Evolutionary conservation across 2,113 vertebrate genomes (phyloP).

Genomic region (Limnothrissa miodon): DNA sequence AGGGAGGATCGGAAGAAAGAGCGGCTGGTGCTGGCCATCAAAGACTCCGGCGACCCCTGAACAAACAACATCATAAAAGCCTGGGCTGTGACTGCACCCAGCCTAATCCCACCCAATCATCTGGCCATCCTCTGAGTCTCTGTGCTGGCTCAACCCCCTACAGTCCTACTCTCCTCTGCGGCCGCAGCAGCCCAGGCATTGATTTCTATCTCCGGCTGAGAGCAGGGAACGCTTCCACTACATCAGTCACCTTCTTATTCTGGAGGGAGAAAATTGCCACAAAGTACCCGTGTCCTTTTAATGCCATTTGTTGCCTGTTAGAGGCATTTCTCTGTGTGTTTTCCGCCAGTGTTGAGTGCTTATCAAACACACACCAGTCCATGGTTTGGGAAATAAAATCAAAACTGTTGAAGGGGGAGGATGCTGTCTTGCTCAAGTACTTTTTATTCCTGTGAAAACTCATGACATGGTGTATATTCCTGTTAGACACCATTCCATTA

Average conservation of each 20-base stretch:
- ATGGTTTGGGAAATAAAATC: not conserved
- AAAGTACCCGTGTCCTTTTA: not conserved
- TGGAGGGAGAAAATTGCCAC: not conserved
- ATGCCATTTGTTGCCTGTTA: not conserved
- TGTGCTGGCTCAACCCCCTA: too few species aligned
- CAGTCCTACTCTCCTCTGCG: not conserved
- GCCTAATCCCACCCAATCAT: constrained; percentile 52
- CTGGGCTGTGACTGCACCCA: not conserved
- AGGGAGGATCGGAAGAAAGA: constrained; percentile 17
- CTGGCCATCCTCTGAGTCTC: constrained; percentile 36
- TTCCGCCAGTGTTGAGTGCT: not conserved
- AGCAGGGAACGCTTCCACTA: not conserved
- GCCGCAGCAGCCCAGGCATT: not conserved
- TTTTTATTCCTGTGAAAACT: not conserved
- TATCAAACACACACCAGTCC: not conserved
- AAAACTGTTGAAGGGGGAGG: not conserved
- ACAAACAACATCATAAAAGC: constrained; percentile 9
- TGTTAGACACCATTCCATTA: not conserved
- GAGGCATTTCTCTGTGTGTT: not conserved
- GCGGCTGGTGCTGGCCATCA: not conserved
- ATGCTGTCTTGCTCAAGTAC: not conserved
- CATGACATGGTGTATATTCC: not conserved
- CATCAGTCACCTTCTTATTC: not conserved
- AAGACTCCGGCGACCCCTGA: constrained; percentile 10
- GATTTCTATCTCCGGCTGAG: not conserved